Base-by-base conservation (phyloP, 37 sponge, comb jelly and placozoan species). In the Beroe forskalii region DNA sequence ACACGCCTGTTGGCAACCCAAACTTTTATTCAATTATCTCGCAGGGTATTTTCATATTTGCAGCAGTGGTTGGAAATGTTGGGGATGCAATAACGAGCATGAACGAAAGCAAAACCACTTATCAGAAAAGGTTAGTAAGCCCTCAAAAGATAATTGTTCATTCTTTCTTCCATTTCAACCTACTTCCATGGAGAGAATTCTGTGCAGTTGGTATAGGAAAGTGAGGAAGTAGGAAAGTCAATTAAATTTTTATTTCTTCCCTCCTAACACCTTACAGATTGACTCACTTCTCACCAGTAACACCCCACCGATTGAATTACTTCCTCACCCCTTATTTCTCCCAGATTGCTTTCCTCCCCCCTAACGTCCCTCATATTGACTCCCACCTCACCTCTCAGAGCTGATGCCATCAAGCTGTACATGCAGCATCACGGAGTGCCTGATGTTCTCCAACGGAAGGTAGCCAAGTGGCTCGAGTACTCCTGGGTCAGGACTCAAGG, bases 61-160 rank as follows among this genome's bases (percentile, higher is more conserved):
- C 98, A 27, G 95, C 98, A 14, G 93, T 97, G 40, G 95, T 97
- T 14, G 98, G 98, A 17, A 94, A 93, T 91, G 95, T 96, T 1
- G 95, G 95, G 12, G 93, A 93, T 0, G 95, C 95, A 44, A 96
- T 97, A n/a, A 92, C 96, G 0, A 95, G 95, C 93, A 94, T 95
- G 92, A 97, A 97, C 67, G 92, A 93, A 20, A 67, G 91, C 20
- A 62, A 95, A 24, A 93, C 93, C 1, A 93, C 94, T 62, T 95
- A 96, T 62, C 94, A 97, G 63, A 80, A 80, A 80, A 35, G 86
- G 86, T 80, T 30, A 35, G 72, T 63, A 28, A 3, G 60, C 9
- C 60, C 17, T n/a, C n/a, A n/a, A n/a, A n/a, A n/a, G n/a, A n/a
- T n/a, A n/a, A n/a, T n/a, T n/a, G n/a, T n/a, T n/a, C n/a, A n/a